These are phyloP conservation scores for Rhingia rostrata DNA, from an alignment of 2,888 invertebrate genomes.

Conservation along the genomic window DNA sequence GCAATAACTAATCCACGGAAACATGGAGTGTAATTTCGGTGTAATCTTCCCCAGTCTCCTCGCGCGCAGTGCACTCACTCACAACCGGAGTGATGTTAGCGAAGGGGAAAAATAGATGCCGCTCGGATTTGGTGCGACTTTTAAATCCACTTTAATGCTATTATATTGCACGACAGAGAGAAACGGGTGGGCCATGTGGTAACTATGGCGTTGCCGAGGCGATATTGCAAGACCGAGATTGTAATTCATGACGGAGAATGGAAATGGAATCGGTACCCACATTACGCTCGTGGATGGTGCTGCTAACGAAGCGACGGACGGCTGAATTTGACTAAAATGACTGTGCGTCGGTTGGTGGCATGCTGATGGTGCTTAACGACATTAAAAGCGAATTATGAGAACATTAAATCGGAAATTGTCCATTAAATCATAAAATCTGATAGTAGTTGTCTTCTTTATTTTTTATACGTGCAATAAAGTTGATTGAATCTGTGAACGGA, in stretches of 20 bases:
- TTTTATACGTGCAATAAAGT: slow-evolving; percentile 26
- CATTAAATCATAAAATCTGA: slow-evolving; percentile 36
- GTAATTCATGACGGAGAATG: slow-evolving; percentile 23
- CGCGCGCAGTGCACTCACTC: neutral
- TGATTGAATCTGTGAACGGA: slow-evolving; percentile 39
- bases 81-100: neutral
- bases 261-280: slow-evolving; percentile 36
- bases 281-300: slow-evolving; percentile 19
- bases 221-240: slow-evolving; percentile 32
- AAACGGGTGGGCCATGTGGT: neutral
- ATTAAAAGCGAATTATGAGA: slow-evolving; percentile 56
- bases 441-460: slow-evolving; percentile 3
- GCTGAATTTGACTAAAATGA: slow-evolving; percentile 34
- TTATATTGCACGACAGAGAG: slow-evolving; percentile 36
- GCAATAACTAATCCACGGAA: slow-evolving; percentile 59
- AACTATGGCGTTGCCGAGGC: slow-evolving; percentile 21
- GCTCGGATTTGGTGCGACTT: slow-evolving; percentile 43
- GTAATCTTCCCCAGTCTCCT: slow-evolving; percentile 51
- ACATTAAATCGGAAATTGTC: slow-evolving; percentile 64
- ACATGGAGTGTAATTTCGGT: slow-evolving; percentile 52
- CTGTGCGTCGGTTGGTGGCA: neutral
- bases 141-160: slow-evolving; percentile 62
- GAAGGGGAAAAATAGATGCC: neutral
- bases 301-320: slow-evolving; percentile 10
- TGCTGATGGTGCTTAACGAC: slow-evolving; percentile 15